Percentiles rank a stretch among this genome's conserved stretches.
phyloP scores from a whole-genome alignment of 2,797 vertebrate species.

The Enteromius fasciolatus region DNA sequence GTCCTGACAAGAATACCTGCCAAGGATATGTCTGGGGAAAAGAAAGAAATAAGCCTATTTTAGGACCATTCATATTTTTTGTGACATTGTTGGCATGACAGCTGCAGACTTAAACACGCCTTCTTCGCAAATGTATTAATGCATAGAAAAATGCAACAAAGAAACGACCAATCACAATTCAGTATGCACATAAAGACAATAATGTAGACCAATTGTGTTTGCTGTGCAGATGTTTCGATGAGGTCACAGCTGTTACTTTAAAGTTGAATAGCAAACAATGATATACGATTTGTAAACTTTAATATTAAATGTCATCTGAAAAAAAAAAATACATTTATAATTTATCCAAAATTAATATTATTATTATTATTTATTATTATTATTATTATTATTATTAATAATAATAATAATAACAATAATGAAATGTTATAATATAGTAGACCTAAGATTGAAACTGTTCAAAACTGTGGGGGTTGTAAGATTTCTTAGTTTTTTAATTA shows the following conservation, averaged over 20 bases:
- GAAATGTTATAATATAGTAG: background rate
- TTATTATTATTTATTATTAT: too few relatives aligned
- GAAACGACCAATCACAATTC: background rate
- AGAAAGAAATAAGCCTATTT: background rate
- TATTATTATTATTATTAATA: too few relatives aligned
- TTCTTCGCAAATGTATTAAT: background rate
- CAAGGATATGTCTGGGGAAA: background rate
- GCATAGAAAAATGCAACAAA: background rate
- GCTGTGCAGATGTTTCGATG: background rate
- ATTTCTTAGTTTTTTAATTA: background rate
- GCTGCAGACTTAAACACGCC: background rate
- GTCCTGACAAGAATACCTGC: background rate
- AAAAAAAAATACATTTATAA: background rate
- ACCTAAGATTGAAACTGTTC: background rate
- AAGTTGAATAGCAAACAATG: background rate
- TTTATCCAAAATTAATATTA: background rate
- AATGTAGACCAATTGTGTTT: background rate
- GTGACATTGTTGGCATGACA: background rate
- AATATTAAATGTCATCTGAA: background rate
- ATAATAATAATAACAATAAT: background rate
- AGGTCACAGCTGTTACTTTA: background rate
- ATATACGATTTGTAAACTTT: background rate
- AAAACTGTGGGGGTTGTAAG: background rate
- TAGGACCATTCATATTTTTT: background rate
- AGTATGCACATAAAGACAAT: background rate